Evolutionary conservation across 1,140 invertebrate species (phyloP), one percentile per base, ranked within the genome.

Genomic region (Drosophila ercepeae): DNA sequence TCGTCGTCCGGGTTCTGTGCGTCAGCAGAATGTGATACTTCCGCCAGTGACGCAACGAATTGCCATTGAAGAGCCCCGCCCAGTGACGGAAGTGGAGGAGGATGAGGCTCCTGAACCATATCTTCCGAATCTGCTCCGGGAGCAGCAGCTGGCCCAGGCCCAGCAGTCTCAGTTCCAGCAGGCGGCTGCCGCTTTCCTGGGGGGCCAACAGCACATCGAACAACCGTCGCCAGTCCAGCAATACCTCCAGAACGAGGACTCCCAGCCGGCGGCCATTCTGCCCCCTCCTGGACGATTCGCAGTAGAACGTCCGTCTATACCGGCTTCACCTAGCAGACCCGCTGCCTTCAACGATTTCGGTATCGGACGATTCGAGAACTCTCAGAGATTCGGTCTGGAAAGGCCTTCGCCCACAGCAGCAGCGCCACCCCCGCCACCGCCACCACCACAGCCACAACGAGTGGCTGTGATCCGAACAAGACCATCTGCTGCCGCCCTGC

Each of bases 31-130:
- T 3, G 89, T 92, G 11, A 91, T 93, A 19, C 86, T 93, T 0
- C 84, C 92, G 0, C 91, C 93, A 2, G 90, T 92, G 4, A 93
- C 93, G 58, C 92, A 91, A 6, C 72, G 83, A 39, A 23, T 78
- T 1, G 13, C 74, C 91, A 65, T 86, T 3, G 94, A 93, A 29
- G 94, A 93, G 57, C 93, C 29, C 4, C 29, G 93, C 75, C 93
- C 94, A 16, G 92, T 94, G 23, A 93, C 93, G 6, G 93, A 94
- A 73, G 91, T 92, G 55, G 92, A 92, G n/a, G 92, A 94, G 91
- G 93, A 94, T 73, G 75, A 92, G 46, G 77, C 81, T 11, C 92
- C 83, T 8, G 70, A 90, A 45, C 75, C 69, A 1, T 91, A 73
- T 42, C 57, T 91, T 48, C 79, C 89, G 1, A 78, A 81, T 52